A percentile compares a stretch with the other conserved stretches of the same genome.
phyloP scores from a whole-genome alignment of 2,113 vertebrate genomes.

The Haemorhous mexicanus region DNA sequence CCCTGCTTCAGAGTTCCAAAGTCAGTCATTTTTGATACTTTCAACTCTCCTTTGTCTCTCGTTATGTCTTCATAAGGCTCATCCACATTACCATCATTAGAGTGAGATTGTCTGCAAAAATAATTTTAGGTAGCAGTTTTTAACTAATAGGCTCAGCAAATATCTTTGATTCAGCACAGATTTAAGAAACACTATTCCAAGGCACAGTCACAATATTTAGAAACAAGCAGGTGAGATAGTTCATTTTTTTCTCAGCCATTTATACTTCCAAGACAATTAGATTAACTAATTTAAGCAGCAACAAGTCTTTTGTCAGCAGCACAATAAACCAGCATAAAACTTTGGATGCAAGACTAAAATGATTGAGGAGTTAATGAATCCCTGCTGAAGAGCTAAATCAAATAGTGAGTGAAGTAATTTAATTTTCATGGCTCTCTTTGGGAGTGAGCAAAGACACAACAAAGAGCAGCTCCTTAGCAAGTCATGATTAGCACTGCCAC shows the following conservation, averaged over 20 bases:
- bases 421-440: not conserved
- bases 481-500: not conserved
- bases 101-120: not conserved
- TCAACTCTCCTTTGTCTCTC: conserved; percentile 81
- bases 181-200: not conserved
- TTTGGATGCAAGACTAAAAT: not conserved
- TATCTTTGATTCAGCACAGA: not conserved
- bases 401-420: not conserved
- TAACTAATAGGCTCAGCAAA: not conserved
- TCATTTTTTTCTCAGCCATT: not conserved
- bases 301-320: not conserved
- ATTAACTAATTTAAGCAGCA: not conserved
- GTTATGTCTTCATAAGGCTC: conserved; percentile 65
- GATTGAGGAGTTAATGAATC: not conserved
- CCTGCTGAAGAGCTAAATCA: not conserved
- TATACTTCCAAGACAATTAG: not conserved
- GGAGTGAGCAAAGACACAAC: not conserved
- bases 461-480: not conserved
- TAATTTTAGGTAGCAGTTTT: not conserved
- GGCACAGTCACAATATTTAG: not conserved
- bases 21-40: conserved; percentile 75
- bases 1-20: conserved; percentile 85
- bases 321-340: not conserved
- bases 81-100: not conserved
- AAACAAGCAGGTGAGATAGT: not conserved